Conservation (phyloP, 2,113 vertebrate genomes). For the Dasyornis broadbenti region DNA sequence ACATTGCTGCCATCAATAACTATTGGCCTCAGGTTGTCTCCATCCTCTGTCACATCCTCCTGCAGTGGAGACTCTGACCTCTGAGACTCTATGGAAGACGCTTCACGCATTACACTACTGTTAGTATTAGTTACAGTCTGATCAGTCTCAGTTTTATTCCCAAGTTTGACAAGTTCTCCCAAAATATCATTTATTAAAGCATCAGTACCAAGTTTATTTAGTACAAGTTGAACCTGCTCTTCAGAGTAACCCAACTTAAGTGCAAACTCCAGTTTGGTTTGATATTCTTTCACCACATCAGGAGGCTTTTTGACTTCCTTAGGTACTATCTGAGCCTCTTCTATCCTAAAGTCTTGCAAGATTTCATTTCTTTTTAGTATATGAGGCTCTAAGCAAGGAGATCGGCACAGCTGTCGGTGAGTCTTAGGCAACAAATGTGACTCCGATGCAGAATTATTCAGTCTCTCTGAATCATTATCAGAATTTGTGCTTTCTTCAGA, state of each 20-base stretch:
- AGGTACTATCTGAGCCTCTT: conserved; percentile 67
- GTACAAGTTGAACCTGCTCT: conserved; percentile 90
- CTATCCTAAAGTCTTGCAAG: conserved; percentile 73
- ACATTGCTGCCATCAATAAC: conserved; percentile 98
- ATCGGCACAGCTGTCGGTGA: conserved; percentile 85
- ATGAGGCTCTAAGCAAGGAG: conserved; percentile 86
- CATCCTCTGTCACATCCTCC: conserved; percentile 78
- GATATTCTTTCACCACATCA: conserved; percentile 83
- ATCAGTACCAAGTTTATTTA: conserved; percentile 91
- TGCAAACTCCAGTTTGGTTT: conserved; percentile 95
- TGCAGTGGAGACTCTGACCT: conserved; percentile 85
- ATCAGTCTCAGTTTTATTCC: conserved; percentile 87
- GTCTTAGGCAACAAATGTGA: conserved; percentile 70
- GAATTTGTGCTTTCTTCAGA: conserved; percentile 81
- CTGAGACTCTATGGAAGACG: conserved; percentile 79
- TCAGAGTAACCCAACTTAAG: conserved; percentile 96
- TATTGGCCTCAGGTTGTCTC: conserved; percentile 90
- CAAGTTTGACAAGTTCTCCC: conserved; percentile 96
- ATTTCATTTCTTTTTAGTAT: conserved; percentile 78
- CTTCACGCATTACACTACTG: conserved; percentile 68
- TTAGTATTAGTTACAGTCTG: conserved; percentile 69
- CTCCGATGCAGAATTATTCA: conserved; percentile 59
- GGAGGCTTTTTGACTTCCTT: conserved; percentile 73
- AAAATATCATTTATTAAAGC: conserved; percentile 97
- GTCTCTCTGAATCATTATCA: conserved; percentile 75